Conservation (phyloP, 2,797 vertebrate species). For the Helicolenus hilgendorfi region DNA sequence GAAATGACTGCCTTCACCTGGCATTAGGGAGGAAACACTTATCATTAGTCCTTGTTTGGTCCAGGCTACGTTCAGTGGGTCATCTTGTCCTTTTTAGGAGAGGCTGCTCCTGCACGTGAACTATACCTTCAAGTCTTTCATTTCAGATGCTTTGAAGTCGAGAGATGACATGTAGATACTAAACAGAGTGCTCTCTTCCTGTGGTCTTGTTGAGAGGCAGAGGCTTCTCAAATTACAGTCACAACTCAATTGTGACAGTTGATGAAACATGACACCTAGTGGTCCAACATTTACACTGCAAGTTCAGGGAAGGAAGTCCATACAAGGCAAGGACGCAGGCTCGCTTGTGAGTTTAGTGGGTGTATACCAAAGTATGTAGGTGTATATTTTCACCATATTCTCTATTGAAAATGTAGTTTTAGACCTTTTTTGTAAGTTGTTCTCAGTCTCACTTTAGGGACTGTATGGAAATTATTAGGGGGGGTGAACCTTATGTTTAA, state of each 20-base stretch:
- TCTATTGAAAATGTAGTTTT: neutral
- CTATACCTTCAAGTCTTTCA: neutral
- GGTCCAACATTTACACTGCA: constrained; percentile 46
- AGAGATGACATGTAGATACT: constrained; percentile 39
- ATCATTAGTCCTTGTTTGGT: constrained; percentile 45
- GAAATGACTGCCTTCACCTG: constrained; percentile 54
- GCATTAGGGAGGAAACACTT: constrained; percentile 34
- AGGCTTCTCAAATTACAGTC: constrained; percentile 38
- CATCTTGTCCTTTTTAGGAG: constrained; percentile 59
- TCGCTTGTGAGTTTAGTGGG: neutral
- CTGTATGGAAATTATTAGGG: neutral
- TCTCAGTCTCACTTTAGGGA: neutral
- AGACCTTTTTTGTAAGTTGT: neutral
- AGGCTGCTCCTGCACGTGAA: neutral
- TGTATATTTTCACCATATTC: neutral
- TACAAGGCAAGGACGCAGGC: neutral
- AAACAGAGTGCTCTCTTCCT: constrained; percentile 11
- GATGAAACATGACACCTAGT: constrained; percentile 75
- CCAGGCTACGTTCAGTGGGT: constrained; percentile 3
- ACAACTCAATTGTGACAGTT: constrained; percentile 27
- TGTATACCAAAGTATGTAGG: neutral
- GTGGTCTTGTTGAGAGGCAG: constrained; percentile 6
- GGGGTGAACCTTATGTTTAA: neutral
- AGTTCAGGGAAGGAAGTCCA: neutral
- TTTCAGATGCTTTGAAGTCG: constrained; percentile 56